These are phyloP conservation scores for Notodonta dromedarius DNA, from an alignment of 2,888 invertebrate species.

Conservation along the genomic window DNA sequence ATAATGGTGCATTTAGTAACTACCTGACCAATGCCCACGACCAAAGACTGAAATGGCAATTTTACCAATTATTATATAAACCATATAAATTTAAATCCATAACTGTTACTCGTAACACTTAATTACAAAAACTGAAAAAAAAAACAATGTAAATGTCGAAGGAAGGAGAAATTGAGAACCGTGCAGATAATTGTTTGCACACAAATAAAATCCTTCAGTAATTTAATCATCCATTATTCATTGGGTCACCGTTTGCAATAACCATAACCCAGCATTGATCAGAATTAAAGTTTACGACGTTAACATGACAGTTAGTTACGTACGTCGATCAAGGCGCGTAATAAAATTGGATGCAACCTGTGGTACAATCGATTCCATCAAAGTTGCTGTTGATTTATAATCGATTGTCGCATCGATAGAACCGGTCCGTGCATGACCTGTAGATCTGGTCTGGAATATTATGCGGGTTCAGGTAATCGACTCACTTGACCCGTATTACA, in stretches of 20 bases:
- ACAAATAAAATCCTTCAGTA: not conserved
- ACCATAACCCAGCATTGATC: not conserved
- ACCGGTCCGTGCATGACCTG: conserved; percentile 59
- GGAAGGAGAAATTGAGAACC: no score
- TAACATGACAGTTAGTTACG: not conserved
- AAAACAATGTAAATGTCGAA: no score
- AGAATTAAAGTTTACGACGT: not conserved
- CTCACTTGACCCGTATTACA: conserved; percentile 71
- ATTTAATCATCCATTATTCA: not conserved
- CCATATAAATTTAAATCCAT: no score
- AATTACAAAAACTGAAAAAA: no score
- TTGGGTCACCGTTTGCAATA: not conserved
- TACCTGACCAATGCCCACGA: no score
- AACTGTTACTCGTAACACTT: no score
- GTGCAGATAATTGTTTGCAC: no score
- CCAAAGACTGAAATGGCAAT: no score
- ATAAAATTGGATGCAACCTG: conserved; percentile 27
- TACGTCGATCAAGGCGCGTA: not conserved
- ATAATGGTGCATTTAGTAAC: no score
- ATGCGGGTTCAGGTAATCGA: conserved; percentile 70
- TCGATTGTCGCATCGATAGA: conserved; percentile 63
- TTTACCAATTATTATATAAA: no score
- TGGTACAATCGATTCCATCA: conserved; percentile 43
- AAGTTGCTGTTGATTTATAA: conserved; percentile 64
- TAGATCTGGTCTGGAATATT: conserved; percentile 65